A percentile compares a stretch with the other conserved stretches of the same genome.
phyloP scores from a whole-genome alignment of 2,113 vertebrate genomes.

The Caranx melampygus region DNA sequence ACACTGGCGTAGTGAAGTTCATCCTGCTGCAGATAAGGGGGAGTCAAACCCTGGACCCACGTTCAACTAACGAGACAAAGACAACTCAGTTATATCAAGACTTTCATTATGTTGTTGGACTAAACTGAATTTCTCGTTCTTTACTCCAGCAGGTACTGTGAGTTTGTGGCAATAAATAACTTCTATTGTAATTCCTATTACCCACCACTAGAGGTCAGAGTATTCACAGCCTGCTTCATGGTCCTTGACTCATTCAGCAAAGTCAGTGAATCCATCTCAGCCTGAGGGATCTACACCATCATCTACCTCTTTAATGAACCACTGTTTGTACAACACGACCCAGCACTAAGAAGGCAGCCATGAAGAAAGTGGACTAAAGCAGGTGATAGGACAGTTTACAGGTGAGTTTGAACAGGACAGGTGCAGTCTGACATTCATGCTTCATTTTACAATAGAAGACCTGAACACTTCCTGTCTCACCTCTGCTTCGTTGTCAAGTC shows the following conservation, averaged over 20 bases:
- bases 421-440: no score
- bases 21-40: background rate
- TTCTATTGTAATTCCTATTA: background rate
- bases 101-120: no score
- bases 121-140: no score
- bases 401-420: background rate
- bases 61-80: background rate
- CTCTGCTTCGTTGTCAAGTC: background rate
- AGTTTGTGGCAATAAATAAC: background rate
- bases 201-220: background rate
- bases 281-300: no score
- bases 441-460: background rate
- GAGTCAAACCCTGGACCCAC: background rate
- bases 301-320: background rate
- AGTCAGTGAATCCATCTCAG: no score
- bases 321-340: no score
- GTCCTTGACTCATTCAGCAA: no score
- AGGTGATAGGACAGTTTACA: background rate
- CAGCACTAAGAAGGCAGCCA: no score
- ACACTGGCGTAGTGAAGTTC: conserved; percentile 11
- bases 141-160: no score
- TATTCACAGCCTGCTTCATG: background rate
- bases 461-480: conserved; percentile 9
- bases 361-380: no score
- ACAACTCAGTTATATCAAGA: no score